Evolutionary conservation across 2,888 invertebrate species (phyloP).

Genomic region (Tanypteryx hageni): DNA sequence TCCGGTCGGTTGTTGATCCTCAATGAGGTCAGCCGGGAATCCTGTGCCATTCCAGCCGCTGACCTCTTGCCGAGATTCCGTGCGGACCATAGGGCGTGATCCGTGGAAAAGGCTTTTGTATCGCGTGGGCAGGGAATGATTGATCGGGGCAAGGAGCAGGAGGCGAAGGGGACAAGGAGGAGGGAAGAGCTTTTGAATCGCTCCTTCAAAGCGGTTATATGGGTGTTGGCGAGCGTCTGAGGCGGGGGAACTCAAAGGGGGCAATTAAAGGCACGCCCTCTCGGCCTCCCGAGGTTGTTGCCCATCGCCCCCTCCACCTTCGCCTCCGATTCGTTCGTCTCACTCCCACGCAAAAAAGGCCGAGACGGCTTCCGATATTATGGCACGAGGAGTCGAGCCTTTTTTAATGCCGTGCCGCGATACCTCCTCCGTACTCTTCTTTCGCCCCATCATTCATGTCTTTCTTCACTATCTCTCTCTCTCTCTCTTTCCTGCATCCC

Average conservation of each 20-base stretch:
- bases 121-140: constrained; percentile 11
- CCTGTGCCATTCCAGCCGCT: constrained; percentile 17
- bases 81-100: constrained; percentile 14
- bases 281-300: not conserved
- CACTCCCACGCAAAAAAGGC: constrained; percentile 37
- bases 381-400: not conserved
- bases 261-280: constrained; percentile 51
- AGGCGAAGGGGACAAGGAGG: too few species aligned
- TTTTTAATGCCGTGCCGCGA: not conserved
- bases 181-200: not conserved
- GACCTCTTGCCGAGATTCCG: not conserved
- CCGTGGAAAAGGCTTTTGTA: constrained; percentile 19
- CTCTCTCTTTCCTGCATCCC: not conserved
- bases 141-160: not conserved
- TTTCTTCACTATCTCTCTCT: not conserved
- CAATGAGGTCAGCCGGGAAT: not conserved
- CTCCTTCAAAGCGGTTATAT: constrained; percentile 22
- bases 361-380: constrained; percentile 15
- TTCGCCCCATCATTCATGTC: not conserved
- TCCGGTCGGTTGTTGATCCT: constrained; percentile 3
- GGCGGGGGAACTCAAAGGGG: constrained; percentile 48
- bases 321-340: not conserved
- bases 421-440: not conserved
- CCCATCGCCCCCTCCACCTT: not conserved
- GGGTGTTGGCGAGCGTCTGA: not conserved